Conservation (phyloP, 2,888 invertebrate species). For the Drosophila fungiperda region DNA sequence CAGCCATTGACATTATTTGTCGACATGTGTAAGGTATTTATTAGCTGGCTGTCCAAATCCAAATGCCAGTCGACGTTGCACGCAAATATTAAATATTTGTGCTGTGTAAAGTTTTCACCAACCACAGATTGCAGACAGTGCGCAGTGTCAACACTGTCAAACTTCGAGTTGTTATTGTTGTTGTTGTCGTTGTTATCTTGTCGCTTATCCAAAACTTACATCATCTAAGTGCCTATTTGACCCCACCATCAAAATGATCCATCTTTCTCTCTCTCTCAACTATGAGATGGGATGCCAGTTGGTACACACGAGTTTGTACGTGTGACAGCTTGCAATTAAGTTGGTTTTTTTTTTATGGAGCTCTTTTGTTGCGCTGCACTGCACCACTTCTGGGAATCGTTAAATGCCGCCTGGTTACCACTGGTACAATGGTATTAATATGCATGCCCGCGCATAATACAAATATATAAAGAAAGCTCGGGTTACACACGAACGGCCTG, state of each 20-base stretch:
- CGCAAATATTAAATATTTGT: conserved; percentile 76
- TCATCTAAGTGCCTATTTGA: conserved; percentile 44
- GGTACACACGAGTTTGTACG: conserved; percentile 12
- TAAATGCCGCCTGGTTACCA: conserved; percentile 41
- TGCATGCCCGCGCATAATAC: conserved; percentile 77
- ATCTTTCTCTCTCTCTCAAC: conserved; percentile 17
- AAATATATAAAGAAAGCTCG: conserved; percentile 78
- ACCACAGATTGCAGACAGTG: conserved; percentile 17
- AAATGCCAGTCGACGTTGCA: conserved; percentile 67
- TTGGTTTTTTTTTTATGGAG: conserved; percentile 78
- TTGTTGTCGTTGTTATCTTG: background rate
- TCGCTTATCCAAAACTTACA: conserved; percentile 59
- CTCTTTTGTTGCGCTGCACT: conserved; percentile 44
- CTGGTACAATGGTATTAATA: conserved; percentile 65
- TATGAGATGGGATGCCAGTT: conserved; percentile 11
- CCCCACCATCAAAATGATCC: conserved; percentile 43
- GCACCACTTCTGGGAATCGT: conserved; percentile 67
- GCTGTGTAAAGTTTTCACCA: conserved; percentile 71
- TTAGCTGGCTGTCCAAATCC: conserved; percentile 73
- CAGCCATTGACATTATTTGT: conserved; percentile 77
- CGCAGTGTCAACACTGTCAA: conserved; percentile 64
- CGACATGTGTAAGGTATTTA: conserved; percentile 79
- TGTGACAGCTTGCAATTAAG: conserved; percentile 79
- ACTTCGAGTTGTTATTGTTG: conserved; percentile 5
- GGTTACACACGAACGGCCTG: conserved; percentile 75